Base-by-base conservation (phyloP, 2,888 invertebrate genomes). In the Melanostoma scalare region DNA sequence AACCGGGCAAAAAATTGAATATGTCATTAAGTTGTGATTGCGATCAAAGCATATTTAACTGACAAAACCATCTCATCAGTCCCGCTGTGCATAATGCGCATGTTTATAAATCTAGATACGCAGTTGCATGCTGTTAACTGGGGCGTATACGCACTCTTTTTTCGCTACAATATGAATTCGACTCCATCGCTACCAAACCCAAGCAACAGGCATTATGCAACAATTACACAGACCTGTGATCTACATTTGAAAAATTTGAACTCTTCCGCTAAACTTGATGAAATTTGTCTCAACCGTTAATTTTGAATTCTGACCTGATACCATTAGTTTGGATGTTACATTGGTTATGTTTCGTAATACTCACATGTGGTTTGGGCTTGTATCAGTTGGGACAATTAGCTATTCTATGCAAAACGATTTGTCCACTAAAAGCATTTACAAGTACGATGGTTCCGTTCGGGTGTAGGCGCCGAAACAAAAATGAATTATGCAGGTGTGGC, bases 111-210 rank as follows among this genome's bases (percentile, higher is more conserved):
- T 61, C 52, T 42, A 48, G 53, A 56, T 71, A 71, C 63, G 56
- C 48, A 48, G 44, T 71, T 78, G 68, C 69, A 78, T 73, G 58
- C 50, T 44, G 67, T 42, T 71, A 55, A 79, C 84, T 71, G 71
- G 74, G 79, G 79, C 84, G 84, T 84, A 84, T 84, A 84, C 84
- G 84, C 74, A 79, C 71, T 79, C 60, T 79, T 79, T 74, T 79
- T 74, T 50, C 74, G 53, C 69, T 78, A 48, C 53, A 73, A 65
- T 52, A 35, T 55, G 56, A 35, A 56, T 55, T 46, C 52, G 10
- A 60, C 46, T 65, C 67, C 31, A 69, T 69, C 20, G 63, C 8
- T 38, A 10, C 68, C 63, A 52, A 20, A 20, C 20, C 0, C 20
- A 20, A 20, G 20, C 63, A 35, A 3, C 58, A 20, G 8, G 35